These are phyloP conservation scores for Dasypogon diadema DNA, from an alignment of 2,888 invertebrate species.

Conservation along the genomic window DNA sequence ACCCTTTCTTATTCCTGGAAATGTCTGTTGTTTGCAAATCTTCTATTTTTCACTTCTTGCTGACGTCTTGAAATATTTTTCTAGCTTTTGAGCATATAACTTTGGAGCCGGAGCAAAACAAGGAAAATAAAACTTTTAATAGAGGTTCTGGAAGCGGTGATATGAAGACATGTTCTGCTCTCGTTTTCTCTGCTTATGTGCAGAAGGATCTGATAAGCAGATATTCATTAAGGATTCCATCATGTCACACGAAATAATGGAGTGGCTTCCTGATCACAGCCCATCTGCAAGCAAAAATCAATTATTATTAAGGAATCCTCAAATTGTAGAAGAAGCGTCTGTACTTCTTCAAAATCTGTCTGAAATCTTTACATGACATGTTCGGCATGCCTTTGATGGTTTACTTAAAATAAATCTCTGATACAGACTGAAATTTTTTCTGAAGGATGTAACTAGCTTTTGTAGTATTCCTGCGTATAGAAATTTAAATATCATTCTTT, in stretches of 20 bases:
- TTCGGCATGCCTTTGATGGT: too few relatives aligned
- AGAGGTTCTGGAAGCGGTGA: not conserved
- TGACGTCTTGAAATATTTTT: constrained; percentile 7
- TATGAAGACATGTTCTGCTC: not conserved
- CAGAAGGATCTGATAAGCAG: not conserved
- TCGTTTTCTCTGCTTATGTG: not conserved
- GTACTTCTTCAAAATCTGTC: too few relatives aligned
- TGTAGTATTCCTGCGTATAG: too few relatives aligned
- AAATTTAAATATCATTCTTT: too few relatives aligned
- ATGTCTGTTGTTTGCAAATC: constrained; percentile 33
- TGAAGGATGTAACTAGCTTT: too few relatives aligned
- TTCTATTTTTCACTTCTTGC: constrained; percentile 33
- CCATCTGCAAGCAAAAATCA: too few relatives aligned
- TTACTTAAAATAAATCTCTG: too few relatives aligned
- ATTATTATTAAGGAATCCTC: too few relatives aligned
- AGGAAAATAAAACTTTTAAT: constrained; percentile 37
- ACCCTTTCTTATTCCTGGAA: not conserved
- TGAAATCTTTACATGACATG: too few relatives aligned
- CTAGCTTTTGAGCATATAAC: constrained; percentile 6
- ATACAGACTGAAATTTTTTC: too few relatives aligned
- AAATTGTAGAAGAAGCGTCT: too few relatives aligned
- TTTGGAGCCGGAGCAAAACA: not conserved
- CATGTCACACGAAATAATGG: not conserved
- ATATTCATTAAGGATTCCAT: not conserved
- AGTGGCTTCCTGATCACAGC: too few relatives aligned